phyloP scores from a whole-genome alignment of 2,888 invertebrate genomes.

The Ischnus inquisitorius region DNA sequence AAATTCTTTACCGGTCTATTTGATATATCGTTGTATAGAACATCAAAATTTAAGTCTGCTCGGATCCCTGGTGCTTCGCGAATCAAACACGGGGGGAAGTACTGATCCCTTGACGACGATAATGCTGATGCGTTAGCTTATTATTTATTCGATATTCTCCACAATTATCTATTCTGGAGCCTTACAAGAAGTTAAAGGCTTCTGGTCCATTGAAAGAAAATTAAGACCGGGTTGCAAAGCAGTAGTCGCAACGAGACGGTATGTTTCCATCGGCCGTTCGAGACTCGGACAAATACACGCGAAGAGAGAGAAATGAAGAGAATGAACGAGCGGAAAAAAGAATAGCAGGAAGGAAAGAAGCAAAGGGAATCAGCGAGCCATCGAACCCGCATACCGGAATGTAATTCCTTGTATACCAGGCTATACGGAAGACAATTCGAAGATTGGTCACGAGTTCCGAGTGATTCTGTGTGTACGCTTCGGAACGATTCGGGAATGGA shows the following conservation, averaged over 20 bases:
- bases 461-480: neutral
- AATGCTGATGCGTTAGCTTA: too few species aligned
- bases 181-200: too few species aligned
- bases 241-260: too few species aligned
- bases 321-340: slow-evolving; percentile 41
- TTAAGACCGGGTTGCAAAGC: too few species aligned
- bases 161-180: too few species aligned
- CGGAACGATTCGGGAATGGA: slow-evolving; percentile 61
- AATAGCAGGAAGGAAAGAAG: slow-evolving; percentile 24
- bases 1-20: neutral
- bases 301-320: slow-evolving; percentile 11
- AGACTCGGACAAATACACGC: neutral
- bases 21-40: neutral
- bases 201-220: too few species aligned
- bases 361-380: slow-evolving; percentile 33
- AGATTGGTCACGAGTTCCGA: slow-evolving; percentile 73
- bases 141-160: too few species aligned
- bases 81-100: too few species aligned
- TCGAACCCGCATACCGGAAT: slow-evolving; percentile 76
- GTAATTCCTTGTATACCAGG: slow-evolving; percentile 78
- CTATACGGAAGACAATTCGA: slow-evolving; percentile 77
- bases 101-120: too few species aligned
- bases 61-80: too few species aligned
- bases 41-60: too few species aligned
- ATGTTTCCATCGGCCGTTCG: too few species aligned